These are phyloP conservation scores for Stomorhina lunata DNA, from an alignment of 2,888 invertebrate species.

Conservation along the genomic window DNA sequence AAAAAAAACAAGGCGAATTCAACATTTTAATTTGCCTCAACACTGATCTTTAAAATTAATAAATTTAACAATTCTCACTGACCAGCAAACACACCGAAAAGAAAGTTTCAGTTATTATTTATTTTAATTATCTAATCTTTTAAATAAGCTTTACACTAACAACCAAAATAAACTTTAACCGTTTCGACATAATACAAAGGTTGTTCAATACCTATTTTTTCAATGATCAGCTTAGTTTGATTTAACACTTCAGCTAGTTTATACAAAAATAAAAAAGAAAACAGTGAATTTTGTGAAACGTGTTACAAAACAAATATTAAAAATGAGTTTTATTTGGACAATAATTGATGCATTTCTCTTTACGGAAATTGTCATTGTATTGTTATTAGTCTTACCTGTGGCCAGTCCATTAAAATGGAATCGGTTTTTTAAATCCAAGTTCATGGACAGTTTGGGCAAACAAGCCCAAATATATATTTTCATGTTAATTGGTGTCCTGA, in stretches of 20 bases:
- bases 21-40: too few relatives aligned
- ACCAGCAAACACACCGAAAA: background rate
- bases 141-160: background rate
- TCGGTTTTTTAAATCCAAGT: slow-evolving; percentile 92
- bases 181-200: background rate
- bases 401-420: slow-evolving; percentile 94
- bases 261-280: background rate
- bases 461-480: slow-evolving; percentile 91
- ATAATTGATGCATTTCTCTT: slow-evolving; percentile 97
- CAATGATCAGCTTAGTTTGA: background rate
- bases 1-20: too few relatives aligned
- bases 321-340: slow-evolving; percentile 99
- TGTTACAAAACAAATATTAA: background rate
- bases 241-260: background rate
- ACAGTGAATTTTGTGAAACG: background rate
- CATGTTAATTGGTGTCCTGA: slow-evolving; percentile 91
- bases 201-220: background rate
- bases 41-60: background rate
- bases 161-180: background rate
- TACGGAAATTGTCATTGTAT: slow-evolving; percentile 91
- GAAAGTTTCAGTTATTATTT: background rate
- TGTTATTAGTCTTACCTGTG: slow-evolving; percentile 93
- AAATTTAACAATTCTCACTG: too few relatives aligned
- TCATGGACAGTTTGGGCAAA: slow-evolving; percentile 87
- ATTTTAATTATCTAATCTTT: background rate